These are phyloP conservation scores for Thalassoma bifasciatum DNA, from an alignment of 2,113 vertebrate genomes.

Conservation along the genomic window DNA sequence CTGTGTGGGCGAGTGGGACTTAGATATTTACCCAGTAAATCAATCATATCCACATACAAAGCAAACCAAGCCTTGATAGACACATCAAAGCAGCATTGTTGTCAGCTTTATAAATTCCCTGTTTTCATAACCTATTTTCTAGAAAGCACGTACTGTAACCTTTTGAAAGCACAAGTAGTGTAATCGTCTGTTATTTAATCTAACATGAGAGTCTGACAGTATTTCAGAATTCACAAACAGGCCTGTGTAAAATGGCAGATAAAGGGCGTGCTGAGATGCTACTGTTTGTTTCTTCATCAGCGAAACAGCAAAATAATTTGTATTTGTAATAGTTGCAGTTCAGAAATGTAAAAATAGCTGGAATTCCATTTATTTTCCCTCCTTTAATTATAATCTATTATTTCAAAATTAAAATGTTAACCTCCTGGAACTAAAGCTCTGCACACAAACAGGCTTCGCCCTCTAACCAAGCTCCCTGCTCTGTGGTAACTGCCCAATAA, in stretches of 20 bases:
- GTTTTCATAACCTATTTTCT: slow-evolving; percentile 73
- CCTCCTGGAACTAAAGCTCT: neutral
- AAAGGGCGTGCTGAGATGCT: slow-evolving; percentile 42
- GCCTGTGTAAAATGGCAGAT: slow-evolving; percentile 51
- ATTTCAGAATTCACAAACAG: slow-evolving; percentile 65
- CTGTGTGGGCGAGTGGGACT: slow-evolving; percentile 33
- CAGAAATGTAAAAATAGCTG: slow-evolving; percentile 18
- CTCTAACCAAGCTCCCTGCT: slow-evolving; percentile 9
- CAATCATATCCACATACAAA: slow-evolving; percentile 54
- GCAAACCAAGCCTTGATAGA: slow-evolving; percentile 54
- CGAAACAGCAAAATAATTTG: slow-evolving; percentile 50
- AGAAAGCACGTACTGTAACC: slow-evolving; percentile 66
- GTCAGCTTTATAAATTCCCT: slow-evolving; percentile 70
- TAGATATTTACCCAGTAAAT: slow-evolving; percentile 65
- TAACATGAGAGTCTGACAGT: slow-evolving; percentile 73
- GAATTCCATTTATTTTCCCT: slow-evolving; percentile 28
- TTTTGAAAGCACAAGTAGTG: slow-evolving; percentile 70
- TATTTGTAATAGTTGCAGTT: slow-evolving; percentile 32
- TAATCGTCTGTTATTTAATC: slow-evolving; percentile 78
- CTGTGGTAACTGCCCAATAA: slow-evolving; percentile 7
- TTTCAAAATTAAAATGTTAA: slow-evolving; percentile 28
- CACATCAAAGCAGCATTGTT: slow-evolving; percentile 65
- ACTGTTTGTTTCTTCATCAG: slow-evolving; percentile 58
- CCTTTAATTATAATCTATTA: slow-evolving; percentile 7
- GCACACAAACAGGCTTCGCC: neutral